Evolutionary conservation across 2,888 invertebrate species (phyloP).

Genomic region (Sminthurides aquaticus): DNA sequence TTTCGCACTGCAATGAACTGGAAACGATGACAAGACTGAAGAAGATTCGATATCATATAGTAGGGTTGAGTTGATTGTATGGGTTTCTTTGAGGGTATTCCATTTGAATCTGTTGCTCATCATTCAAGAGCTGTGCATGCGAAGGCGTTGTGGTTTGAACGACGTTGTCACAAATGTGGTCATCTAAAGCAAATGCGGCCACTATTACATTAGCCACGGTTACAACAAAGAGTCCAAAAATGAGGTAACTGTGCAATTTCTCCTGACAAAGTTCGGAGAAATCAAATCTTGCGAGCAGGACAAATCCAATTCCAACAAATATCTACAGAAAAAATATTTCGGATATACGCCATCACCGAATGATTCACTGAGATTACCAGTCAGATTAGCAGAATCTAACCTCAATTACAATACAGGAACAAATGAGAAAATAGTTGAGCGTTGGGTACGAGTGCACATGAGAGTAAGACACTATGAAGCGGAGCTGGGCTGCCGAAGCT

Average conservation of each 20-base stretch:
- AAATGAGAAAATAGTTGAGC: conserved; percentile 42
- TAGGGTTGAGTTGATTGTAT: too few species aligned
- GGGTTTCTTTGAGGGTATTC: too few species aligned
- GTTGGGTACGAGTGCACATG: conserved; percentile 38
- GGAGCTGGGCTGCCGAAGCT: conserved; percentile 41
- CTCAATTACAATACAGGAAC: conserved; percentile 39
- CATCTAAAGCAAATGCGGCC: conserved; percentile 40
- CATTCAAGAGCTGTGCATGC: too few species aligned
- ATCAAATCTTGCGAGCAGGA: conserved; percentile 36
- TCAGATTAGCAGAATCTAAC: conserved; percentile 24
- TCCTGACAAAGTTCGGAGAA: conserved; percentile 32
- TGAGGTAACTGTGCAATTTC: conserved; percentile 37
- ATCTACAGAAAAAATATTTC: conserved; percentile 21
- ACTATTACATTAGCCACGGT: conserved; percentile 38
- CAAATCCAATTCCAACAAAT: conserved; percentile 40
- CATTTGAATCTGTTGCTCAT: too few species aligned
- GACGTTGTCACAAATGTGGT: conserved; percentile 34
- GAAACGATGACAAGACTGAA: too few species aligned
- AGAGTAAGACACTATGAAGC: conserved; percentile 39
- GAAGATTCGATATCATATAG: too few species aligned
- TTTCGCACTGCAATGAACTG: too few species aligned
- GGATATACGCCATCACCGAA: background rate
- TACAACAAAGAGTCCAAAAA: conserved; percentile 40
- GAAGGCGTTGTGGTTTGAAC: background rate
- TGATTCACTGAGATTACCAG: too few species aligned